phyloP scores from a whole-genome alignment of 2,888 invertebrate species.

The Cecidostiba fungosa region DNA sequence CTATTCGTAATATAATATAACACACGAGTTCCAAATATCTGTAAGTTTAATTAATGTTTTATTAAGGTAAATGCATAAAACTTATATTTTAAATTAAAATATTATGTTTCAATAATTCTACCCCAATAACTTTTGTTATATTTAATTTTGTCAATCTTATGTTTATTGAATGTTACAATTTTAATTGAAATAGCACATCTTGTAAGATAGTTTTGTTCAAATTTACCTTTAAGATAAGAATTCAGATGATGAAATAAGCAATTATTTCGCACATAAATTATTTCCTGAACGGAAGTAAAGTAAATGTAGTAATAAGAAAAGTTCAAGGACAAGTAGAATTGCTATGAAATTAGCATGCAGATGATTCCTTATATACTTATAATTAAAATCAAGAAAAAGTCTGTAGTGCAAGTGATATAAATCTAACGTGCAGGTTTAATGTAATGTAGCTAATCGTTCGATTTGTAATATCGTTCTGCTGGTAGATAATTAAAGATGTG shows the following conservation, averaged over 20 bases:
- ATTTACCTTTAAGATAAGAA: neutral
- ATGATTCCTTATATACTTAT: neutral
- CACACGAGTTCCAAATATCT: no score
- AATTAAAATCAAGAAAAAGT: neutral
- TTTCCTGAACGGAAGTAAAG: neutral
- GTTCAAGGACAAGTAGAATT: neutral
- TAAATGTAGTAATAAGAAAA: neutral
- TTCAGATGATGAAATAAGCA: neutral
- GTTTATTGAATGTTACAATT: no score
- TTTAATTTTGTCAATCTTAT: no score
- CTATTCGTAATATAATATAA: no score
- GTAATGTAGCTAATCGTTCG: no score
- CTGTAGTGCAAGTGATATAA: neutral
- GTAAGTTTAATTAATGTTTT: no score
- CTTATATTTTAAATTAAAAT: no score
- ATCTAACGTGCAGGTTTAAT: neutral
- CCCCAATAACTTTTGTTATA: no score
- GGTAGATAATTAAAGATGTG: neutral
- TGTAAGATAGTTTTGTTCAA: no score
- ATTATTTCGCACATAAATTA: neutral
- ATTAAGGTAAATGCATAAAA: no score
- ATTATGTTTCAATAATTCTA: no score
- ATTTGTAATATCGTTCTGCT: neutral
- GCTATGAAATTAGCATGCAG: neutral
- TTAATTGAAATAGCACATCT: no score